phyloP scores from a whole-genome alignment of 1,140 invertebrate genomes.

The Trichonephila inaurata region DNA sequence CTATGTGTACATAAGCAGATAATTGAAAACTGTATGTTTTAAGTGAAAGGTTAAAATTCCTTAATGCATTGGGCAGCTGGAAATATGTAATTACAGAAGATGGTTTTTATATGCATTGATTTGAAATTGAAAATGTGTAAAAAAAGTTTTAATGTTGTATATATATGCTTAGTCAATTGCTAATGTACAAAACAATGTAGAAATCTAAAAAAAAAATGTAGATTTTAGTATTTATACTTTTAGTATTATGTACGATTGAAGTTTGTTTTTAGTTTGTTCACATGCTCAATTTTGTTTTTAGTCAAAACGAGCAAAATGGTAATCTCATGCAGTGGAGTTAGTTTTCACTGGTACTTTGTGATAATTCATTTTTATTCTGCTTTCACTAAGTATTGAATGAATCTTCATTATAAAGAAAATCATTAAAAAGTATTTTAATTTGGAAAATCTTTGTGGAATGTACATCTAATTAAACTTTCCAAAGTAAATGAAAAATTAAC shows the following conservation, averaged over 20 bases:
- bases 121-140: constrained; percentile 14
- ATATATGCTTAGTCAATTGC: constrained; percentile 60
- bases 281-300: constrained; percentile 67
- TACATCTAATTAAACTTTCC: constrained; percentile 14
- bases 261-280: constrained; percentile 58
- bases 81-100: not conserved
- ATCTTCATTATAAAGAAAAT: not conserved
- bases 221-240: constrained; percentile 74
- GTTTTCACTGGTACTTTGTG: constrained; percentile 64
- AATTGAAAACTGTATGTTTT: too few species aligned
- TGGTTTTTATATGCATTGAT: not conserved
- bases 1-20: too few species aligned
- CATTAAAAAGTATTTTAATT: not conserved
- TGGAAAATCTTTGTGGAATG: not conserved
- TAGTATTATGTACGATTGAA: constrained; percentile 65
- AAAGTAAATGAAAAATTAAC: constrained; percentile 48
- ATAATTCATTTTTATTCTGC: constrained; percentile 70
- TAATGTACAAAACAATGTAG: constrained; percentile 65
- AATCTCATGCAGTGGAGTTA: constrained; percentile 64
- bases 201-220: constrained; percentile 32
- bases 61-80: not conserved
- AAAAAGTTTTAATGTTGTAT: constrained; percentile 60
- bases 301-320: constrained; percentile 62
- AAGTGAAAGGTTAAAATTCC: too few species aligned
- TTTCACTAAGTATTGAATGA: constrained; percentile 31